Evolutionary conservation across 37 sponge, comb jelly and placozoan genomes (phyloP), one percentile per base, ranked within the genome.

Genomic region (Beroe forskalii): DNA sequence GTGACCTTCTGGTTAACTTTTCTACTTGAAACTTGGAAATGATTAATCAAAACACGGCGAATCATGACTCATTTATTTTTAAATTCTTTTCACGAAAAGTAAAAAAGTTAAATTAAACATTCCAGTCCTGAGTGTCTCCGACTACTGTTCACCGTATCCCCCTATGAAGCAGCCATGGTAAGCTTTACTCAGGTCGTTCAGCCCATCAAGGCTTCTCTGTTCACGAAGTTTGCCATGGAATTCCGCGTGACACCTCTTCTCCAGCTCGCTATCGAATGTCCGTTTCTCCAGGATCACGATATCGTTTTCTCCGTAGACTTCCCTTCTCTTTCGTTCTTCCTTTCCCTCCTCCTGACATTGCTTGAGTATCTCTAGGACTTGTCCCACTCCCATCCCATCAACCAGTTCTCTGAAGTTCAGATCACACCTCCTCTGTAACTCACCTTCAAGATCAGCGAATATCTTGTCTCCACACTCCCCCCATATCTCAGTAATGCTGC

Each of bases 111-210:
- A n/a, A n/a, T n/a, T n/a, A n/a, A n/a, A n/a, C n/a, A n/a, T n/a
- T n/a, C n/a, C n/a, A n/a, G n/a, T n/a, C n/a, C n/a, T n/a, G n/a
- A n/a, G n/a, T n/a, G n/a, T n/a, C n/a, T n/a, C n/a, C n/a, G n/a
- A n/a, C n/a, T n/a, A n/a, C n/a, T n/a, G n/a, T n/a, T n/a, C n/a
- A n/a, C n/a, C n/a, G n/a, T 27, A n/a, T 23, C 66, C 31, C 25
- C 66, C 66, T 64, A 64, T 64, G 66, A n/a, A 64, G 66, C 66
- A 64, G 25, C 66, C 31, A 6, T 22, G 66, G 25, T 64, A 64
- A 64, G 14, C 17, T 23, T 48, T 6, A 17, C 6, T 48, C 55
- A 48, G 12, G 12, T 48, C 55, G 12, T 6, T 12, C 6, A 48
- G 12, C 55, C 12, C 55, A 6, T 12, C 55, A 48, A 48, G 55